These are phyloP conservation scores for Macropus fuliginosus DNA, from an alignment of 2,797 vertebrate species.

Conservation along the genomic window DNA sequence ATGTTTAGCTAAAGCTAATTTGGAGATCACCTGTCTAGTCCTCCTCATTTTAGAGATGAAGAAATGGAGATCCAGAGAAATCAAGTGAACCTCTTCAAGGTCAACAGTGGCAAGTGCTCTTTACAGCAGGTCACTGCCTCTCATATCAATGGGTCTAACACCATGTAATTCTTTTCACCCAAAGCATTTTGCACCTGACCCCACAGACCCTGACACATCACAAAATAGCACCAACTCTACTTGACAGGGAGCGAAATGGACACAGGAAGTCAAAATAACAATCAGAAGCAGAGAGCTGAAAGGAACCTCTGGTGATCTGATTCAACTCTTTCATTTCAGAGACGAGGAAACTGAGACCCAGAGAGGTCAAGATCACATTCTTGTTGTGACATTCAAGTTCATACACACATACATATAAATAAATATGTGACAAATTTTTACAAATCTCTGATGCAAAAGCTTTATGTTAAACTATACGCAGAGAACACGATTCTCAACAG, in stretches of 20 bases:
- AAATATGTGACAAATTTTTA: not conserved
- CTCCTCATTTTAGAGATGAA: not conserved
- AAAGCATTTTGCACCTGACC: not conserved
- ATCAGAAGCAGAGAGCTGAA: not conserved
- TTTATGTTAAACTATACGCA: not conserved
- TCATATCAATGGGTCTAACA: not conserved
- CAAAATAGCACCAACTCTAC: not conserved
- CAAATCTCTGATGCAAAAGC: not conserved
- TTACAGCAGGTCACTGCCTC: not conserved
- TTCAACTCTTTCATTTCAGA: slow-evolving; percentile 32
- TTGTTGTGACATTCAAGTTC: not conserved
- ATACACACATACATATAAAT: too few species aligned
- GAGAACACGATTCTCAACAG: not conserved
- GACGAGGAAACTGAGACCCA: slow-evolving; percentile 3
- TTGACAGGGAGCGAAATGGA: not conserved
- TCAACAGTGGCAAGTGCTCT: not conserved
- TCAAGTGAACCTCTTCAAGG: not conserved
- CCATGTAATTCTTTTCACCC: not conserved
- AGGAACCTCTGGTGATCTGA: slow-evolving; percentile 10
- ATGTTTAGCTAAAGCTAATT: not conserved
- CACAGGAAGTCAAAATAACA: not conserved
- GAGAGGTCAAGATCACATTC: not conserved
- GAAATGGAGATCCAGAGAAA: not conserved
- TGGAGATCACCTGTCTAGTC: not conserved
- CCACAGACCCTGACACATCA: not conserved